Base-by-base conservation (phyloP, 2,888 invertebrate species). In the Drosophila pseudotalamancana region DNA sequence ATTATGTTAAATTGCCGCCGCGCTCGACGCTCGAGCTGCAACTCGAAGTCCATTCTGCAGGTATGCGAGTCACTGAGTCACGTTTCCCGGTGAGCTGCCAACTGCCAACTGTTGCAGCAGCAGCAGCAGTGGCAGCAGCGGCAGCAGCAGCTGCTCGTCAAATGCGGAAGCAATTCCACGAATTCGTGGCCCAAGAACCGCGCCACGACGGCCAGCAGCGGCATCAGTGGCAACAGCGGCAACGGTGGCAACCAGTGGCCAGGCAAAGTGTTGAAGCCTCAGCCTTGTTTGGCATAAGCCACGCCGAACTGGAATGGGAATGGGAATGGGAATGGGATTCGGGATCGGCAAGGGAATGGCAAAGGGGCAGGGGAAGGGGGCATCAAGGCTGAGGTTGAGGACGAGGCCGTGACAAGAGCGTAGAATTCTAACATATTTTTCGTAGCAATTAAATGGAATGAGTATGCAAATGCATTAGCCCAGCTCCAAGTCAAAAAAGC, bases 391-490 rank as follows among this genome's bases (percentile, higher is more conserved):
- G 39, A 45, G 37, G 19, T 14, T 14, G 77, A 55, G 42, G 49
- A 55, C 57, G 54, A 45, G 50, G 45, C 78, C 80, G 57, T 84
- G 84, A 77, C 86, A 86, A 70, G 69, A 68, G 67, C 64, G 72
- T 72, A 59, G 51, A 79, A 62, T 61, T 78, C 72, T 59, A 83
- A 86, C 86, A 86, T 83, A 84, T 82, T 88, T 84, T 82, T 65
- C n/a, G 76, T 70, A 76, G 87, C 87, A 84, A 84, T 84, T 84
- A 84, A 84, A 84, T 88, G 82, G 85, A 71, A 88, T 84, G 84
- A 87, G 79, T 84, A 80, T 80, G 79, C 87, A 80, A 80, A 80
- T 80, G 81, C 84, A 83, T 86, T 77, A 65, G 81, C 64, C 45
- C 60, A 55, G 45, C 57, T 60, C 32, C 14, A 31, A 42, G 40